Evolutionary conservation across 2,888 invertebrate species (phyloP).

Genomic region (Eupithecia tripunctaria): DNA sequence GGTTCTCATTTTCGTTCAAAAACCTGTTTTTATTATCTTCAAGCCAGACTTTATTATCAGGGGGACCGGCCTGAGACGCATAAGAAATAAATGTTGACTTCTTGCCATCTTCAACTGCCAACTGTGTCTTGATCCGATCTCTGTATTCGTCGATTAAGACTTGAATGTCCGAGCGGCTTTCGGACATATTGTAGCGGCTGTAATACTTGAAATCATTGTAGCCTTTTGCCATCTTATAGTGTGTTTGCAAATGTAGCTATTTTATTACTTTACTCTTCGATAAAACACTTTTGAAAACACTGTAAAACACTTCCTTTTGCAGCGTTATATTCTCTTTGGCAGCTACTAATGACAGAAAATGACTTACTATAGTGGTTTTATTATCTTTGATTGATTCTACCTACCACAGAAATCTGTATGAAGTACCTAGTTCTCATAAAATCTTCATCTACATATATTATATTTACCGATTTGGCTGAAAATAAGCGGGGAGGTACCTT

Average conservation of each 20-base stretch:
- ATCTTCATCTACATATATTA: too few relatives aligned
- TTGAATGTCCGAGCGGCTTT: constrained; percentile 61
- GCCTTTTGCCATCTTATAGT: neutral
- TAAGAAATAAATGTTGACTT: constrained; percentile 61
- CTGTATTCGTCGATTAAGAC: constrained; percentile 64
- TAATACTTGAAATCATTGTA: constrained; percentile 45
- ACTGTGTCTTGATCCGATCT: constrained; percentile 58
- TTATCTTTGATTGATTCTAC: too few relatives aligned
- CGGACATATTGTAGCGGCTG: constrained; percentile 61
- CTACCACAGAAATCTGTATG: too few relatives aligned
- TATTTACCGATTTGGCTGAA: too few relatives aligned
- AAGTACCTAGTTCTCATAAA: too few relatives aligned
- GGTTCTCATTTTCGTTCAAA: constrained; percentile 63
- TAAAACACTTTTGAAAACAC: too few relatives aligned
- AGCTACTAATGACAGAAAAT: too few relatives aligned
- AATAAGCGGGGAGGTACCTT: too few relatives aligned
- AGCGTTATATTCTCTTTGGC: too few relatives aligned
- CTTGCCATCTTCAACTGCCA: constrained; percentile 52
- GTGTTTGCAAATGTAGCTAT: neutral
- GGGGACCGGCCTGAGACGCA: constrained; percentile 54
- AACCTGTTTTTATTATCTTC: constrained; percentile 65
- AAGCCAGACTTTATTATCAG: constrained; percentile 58
- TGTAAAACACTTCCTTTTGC: too few relatives aligned
- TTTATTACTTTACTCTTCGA: neutral
- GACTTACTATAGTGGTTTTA: too few relatives aligned